Conservation (phyloP, 2,797 vertebrate genomes). For the Danio aesculapii region DNA sequence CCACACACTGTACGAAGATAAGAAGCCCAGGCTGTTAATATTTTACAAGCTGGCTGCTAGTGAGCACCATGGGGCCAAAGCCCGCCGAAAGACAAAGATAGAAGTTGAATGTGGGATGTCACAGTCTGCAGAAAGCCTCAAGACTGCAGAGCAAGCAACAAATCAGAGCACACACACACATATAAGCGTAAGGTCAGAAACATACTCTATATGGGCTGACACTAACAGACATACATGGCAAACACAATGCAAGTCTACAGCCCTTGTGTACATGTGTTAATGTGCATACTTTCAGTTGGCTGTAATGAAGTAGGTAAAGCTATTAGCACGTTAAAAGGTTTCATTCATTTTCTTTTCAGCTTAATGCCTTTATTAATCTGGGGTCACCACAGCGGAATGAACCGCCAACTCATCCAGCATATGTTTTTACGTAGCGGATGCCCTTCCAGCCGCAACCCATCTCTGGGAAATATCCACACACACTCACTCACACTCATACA, state of each 20-base stretch:
- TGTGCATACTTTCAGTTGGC: not conserved
- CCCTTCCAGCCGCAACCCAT: too few species aligned
- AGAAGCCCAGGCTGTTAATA: constrained; percentile 56
- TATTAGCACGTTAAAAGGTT: not conserved
- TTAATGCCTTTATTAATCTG: too few species aligned
- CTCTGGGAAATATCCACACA: too few species aligned
- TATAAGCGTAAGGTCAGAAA: not conserved
- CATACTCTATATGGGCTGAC: not conserved
- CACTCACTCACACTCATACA: too few species aligned
- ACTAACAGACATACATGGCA: not conserved
- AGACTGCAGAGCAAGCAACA: constrained; percentile 52
- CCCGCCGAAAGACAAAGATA: constrained; percentile 52
- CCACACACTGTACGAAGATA: constrained; percentile 56
- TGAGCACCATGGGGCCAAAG: constrained; percentile 48
- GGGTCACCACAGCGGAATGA: too few species aligned
- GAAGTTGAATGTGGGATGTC: constrained; percentile 54
- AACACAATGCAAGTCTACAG: not conserved
- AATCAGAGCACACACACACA: constrained; percentile 22
- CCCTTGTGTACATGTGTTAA: not conserved
- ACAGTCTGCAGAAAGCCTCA: constrained; percentile 42
- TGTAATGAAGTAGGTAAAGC: not conserved
- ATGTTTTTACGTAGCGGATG: too few species aligned
- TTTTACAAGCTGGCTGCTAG: constrained; percentile 57
- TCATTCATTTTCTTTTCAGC: too few species aligned
- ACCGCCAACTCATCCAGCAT: too few species aligned